Conservation (phyloP, 64 coral and sea anemone genomes). For the Dendrophyllia cribrosa region DNA sequence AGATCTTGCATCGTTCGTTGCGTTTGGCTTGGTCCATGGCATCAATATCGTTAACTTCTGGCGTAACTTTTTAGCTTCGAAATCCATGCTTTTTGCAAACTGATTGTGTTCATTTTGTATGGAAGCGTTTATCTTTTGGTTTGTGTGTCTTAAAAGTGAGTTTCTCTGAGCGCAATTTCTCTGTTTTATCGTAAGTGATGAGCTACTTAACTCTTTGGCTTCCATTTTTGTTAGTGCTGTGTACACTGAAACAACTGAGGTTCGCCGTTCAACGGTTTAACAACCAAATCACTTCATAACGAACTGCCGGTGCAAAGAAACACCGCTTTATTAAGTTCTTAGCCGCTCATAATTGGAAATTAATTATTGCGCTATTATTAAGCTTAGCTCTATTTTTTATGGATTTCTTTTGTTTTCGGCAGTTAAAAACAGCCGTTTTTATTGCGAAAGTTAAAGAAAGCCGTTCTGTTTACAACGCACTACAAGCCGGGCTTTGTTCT, state of each 20-base stretch:
- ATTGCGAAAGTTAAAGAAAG: neutral
- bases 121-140: constrained; percentile 8
- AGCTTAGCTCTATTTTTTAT: neutral
- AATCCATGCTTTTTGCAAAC: constrained; percentile 20
- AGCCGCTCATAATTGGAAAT: constrained; percentile 4
- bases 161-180: constrained; percentile 20
- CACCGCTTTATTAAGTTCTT: neutral
- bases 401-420: neutral
- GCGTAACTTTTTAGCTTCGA: constrained; percentile 38
- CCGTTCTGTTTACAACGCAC: neutral
- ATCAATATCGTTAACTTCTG: neutral
- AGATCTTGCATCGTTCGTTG: neutral
- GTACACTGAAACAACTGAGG: too few relatives aligned
- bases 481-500: neutral
- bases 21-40: neutral
- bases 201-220: neutral
- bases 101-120: constrained; percentile 30
- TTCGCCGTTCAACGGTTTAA: too few relatives aligned
- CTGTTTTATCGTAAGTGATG: neutral
- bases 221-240: neutral
- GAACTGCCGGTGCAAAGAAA: neutral
- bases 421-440: neutral
- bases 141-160: neutral
- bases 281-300: neutral
- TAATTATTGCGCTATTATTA: constrained; percentile 25